Conservation (phyloP, 2,797 vertebrate genomes). For the Thaleichthys pacificus region DNA sequence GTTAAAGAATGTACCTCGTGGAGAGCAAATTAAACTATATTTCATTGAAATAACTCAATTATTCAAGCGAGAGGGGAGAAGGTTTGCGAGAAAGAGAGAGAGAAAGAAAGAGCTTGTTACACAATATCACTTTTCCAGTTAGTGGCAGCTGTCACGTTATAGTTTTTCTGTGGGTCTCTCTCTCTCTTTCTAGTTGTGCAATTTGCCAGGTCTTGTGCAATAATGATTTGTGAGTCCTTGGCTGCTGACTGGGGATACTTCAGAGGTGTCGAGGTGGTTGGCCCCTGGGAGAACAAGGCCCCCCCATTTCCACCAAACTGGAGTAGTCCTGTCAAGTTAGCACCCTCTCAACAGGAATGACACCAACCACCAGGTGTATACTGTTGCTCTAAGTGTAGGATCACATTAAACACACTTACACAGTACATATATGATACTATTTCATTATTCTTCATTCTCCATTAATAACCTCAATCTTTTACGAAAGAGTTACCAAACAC, state of each 20-base stretch:
- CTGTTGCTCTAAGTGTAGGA: neutral
- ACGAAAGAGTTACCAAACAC: neutral
- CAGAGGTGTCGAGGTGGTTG: conserved; percentile 49
- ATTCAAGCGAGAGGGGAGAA: neutral
- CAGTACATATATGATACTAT: too few relatives aligned
- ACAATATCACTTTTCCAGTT: conserved; percentile 18
- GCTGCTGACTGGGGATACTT: conserved; percentile 19
- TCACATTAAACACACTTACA: conserved; percentile 16
- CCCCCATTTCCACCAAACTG: conserved; percentile 42
- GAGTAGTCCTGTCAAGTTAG: conserved; percentile 31
- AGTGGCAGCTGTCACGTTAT: conserved; percentile 5
- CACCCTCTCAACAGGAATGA: conserved; percentile 29
- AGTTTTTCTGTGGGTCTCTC: conserved; percentile 13
- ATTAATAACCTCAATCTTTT: too few relatives aligned
- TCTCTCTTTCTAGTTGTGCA: conserved; percentile 32
- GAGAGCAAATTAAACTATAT: conserved; percentile 16
- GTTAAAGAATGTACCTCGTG: conserved; percentile 15
- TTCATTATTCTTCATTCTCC: too few relatives aligned
- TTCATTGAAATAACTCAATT: neutral
- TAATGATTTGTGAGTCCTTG: conserved; percentile 40
- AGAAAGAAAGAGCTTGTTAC: conserved; percentile 5
- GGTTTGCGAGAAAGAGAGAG: neutral
- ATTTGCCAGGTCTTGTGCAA: conserved; percentile 40
- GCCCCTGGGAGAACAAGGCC: conserved; percentile 35
- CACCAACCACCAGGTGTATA: conserved; percentile 1